Base-by-base conservation (phyloP, 2,113 vertebrate species). In the Ictalurus furcatus region DNA sequence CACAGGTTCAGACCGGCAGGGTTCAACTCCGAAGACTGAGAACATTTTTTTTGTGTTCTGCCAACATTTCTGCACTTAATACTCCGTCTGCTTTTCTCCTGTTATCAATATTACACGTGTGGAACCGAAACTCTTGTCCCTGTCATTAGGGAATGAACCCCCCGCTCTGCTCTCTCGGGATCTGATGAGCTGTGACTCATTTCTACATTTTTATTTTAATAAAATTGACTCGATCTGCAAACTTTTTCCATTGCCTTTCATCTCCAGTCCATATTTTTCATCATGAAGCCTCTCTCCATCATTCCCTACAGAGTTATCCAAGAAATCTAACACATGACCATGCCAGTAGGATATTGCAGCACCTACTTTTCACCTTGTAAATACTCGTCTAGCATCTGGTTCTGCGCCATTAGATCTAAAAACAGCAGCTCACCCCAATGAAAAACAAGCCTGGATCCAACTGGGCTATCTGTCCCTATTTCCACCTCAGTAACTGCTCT, bases 291-390 rank as follows among this genome's bases (percentile, higher is more conserved):
- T 84, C 81, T 37, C 82, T 65, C 58, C 34, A 61, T 65, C 6
- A 28, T 40, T 28, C 28, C 59, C 37, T 63, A 28, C 6, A 28
- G 78, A 54, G 79, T 58, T 58, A 82, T 58, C 79, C 58, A 63
- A n/a, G 82, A 63, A 28, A 61, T 84, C 30, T 61, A 37, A 83
- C 21, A 16, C 23, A 19, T 48, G 14, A 1, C 8, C 61, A 19
- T 67, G 83, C 83, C 83, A 67, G 83, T 6, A 65, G 40, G 61
- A 85, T 85, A 67, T 48, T 19, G 9, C 61, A 67, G 83, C 59
- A 85, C 83, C 25, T 85, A 85, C 83, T 85, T 85, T 61, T 85
- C 63, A 85, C 83, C 83, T 85, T 61, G 40, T 85, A 85, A 85
- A 85, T 85, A 67, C 61, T 67, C 25, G 28, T 85, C 83, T 67